Evolutionary conservation across 53 echinoderm and acorn worm genomes (phyloP), one percentile per base, ranked within the genome.

Genomic region (Holothuria leucospilota): DNA sequence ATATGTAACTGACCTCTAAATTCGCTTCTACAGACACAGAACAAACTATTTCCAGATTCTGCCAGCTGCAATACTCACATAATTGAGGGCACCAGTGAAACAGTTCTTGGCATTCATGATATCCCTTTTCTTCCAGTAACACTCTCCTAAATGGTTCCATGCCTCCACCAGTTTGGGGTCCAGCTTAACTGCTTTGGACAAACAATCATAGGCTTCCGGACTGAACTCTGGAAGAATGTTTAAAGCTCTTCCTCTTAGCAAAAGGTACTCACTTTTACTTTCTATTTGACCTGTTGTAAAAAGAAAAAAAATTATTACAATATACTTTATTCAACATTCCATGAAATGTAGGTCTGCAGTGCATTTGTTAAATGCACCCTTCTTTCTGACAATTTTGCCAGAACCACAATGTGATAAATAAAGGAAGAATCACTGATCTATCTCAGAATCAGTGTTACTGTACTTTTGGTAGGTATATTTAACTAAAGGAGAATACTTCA

Each of bases 91-190:
- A 80, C 99, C 99, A 25, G 90, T 95, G 63, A 99, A 99, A 80
- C 99, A 99, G 66, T 99, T 99, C 87, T 91, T 93, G 25, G 99
- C 99, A 72, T 92, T 84, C 30, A 87, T 90, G 14, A 99, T 68
- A 83, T 99, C 99, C 62, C 93, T 95, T 25, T 95, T 99, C 91
- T 99, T 99, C 99, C 99, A 99, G 92, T 99, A 99, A 60, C 95
- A 94, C 73, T 99, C 99, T 34, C 99, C 99, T 0, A 99, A 88
- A 63, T 99, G 90, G 82, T 99, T 99, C 99, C 99, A 99, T 11
- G 95, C 99, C 65, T 99, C 99, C 11, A 99, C 99, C 78, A 95
- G 89, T n/a, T 94, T 92, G 20, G 99, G 99, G 40, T 99, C 95
- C 12, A 99, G 87, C 69, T 99, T 99, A 63, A 99, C 99, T 28